Percentiles rank a stretch among this genome's conserved stretches.
These are phyloP conservation scores for Ophonus ardosiacus DNA, from an alignment of 2,888 invertebrate species.

Conservation along the genomic window DNA sequence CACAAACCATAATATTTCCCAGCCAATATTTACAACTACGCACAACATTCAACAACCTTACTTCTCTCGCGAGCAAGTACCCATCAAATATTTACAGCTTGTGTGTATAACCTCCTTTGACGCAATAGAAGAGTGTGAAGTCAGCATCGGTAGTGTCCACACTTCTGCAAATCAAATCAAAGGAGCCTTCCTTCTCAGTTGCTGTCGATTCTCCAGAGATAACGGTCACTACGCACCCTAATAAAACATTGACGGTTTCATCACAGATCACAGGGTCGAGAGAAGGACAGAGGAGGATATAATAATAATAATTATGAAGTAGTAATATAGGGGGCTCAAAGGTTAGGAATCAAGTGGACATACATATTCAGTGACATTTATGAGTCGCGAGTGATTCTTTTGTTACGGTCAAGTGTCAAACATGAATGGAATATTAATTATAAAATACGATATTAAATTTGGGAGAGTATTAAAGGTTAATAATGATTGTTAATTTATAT, in stretches of 20 bases:
- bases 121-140: background rate
- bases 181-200: background rate
- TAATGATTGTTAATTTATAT: no score
- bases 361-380: background rate
- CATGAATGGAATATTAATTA: background rate
- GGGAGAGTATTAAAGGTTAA: no score
- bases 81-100: background rate
- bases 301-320: background rate
- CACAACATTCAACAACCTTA: background rate
- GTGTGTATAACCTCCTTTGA: background rate
- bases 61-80: background rate
- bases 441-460: background rate
- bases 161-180: conserved; percentile 32
- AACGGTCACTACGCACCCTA: background rate
- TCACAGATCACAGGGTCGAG: no score
- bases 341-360: background rate
- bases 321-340: background rate
- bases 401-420: background rate
- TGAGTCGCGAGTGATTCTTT: background rate
- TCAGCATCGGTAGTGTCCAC: conserved; percentile 8
- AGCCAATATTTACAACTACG: background rate
- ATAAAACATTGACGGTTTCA: background rate
- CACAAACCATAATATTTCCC: background rate
- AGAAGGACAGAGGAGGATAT: background rate
- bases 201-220: background rate